Evolutionary conservation across 2,888 invertebrate genomes (phyloP).

Genomic region (Microdon myrmicae): DNA sequence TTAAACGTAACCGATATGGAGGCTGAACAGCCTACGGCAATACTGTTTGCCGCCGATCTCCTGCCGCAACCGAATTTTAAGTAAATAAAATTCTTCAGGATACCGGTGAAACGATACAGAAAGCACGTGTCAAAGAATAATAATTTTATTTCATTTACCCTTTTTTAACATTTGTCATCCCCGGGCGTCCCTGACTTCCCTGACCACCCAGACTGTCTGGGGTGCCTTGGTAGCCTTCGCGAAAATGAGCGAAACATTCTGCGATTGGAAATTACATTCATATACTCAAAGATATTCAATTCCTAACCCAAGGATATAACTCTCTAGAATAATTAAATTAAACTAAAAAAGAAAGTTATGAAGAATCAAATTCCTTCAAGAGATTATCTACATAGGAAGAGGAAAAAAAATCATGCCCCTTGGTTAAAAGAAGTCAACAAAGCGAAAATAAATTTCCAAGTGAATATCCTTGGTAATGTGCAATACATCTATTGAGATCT

Average conservation of each 20-base stretch:
- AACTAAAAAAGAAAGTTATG: constrained; percentile 47
- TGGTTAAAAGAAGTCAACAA: constrained; percentile 49
- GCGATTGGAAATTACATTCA: constrained; percentile 43
- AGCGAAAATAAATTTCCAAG: constrained; percentile 50
- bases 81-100: constrained; percentile 42
- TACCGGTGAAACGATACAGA: constrained; percentile 9
- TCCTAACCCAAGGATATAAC: constrained; percentile 33
- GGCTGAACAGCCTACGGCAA: too few species aligned
- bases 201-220: constrained; percentile 41
- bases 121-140: constrained; percentile 51
- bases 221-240: constrained; percentile 19
- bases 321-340: constrained; percentile 46
- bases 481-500: constrained; percentile 46
- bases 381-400: constrained; percentile 5
- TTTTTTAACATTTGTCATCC: too few species aligned
- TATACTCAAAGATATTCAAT: constrained; percentile 29
- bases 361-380: constrained; percentile 32
- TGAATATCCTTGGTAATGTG: constrained; percentile 49
- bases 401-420: constrained; percentile 30
- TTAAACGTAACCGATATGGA: constrained; percentile 41
- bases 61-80: too few species aligned
- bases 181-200: too few species aligned
- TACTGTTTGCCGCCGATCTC: too few species aligned
- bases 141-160: constrained; percentile 50
- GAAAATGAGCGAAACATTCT: constrained; percentile 29